These are phyloP conservation scores for Tetranychus cinnabarinus DNA, from an alignment of 1,140 invertebrate genomes.

Conservation along the genomic window DNA sequence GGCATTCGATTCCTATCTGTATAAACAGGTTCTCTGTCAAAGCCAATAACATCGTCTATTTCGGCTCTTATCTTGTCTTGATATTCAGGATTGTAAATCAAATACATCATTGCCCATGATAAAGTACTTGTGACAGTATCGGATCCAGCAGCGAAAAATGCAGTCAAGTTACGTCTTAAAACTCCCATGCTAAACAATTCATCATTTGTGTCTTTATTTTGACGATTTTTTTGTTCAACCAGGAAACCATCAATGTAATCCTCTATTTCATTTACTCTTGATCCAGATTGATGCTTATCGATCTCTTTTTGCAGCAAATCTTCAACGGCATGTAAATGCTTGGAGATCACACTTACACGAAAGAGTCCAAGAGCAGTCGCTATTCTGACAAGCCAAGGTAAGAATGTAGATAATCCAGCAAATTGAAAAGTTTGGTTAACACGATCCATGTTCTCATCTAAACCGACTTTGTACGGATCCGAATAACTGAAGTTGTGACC, in stretches of 20 bases:
- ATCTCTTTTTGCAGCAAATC: no score
- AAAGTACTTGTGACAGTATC: slow-evolving; percentile 17
- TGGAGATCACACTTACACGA: no score
- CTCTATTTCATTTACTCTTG: slow-evolving; percentile 25
- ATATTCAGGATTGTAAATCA: slow-evolving; percentile 38
- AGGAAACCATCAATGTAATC: slow-evolving; percentile 50
- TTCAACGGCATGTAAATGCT: no score
- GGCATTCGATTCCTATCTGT: no score
- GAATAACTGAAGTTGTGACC: slow-evolving; percentile 10
- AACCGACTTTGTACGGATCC: not conserved
- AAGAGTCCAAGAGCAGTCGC: not conserved
- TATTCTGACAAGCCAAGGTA: not conserved
- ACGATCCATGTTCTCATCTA: not conserved
- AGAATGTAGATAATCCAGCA: not conserved
- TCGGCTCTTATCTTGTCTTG: no score
- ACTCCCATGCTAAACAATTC: no score
- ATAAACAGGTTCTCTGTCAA: no score
- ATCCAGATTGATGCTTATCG: slow-evolving; percentile 34
- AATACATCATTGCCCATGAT: slow-evolving; percentile 36
- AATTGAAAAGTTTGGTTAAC: not conserved
- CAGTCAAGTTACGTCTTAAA: no score
- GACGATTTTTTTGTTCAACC: no score
- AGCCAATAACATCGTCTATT: no score
- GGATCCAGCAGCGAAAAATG: not conserved
- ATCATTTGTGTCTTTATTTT: no score